A percentile compares a stretch with the other conserved stretches of the same genome.
These are phyloP conservation scores for Ascaphus truei DNA, from an alignment of 2,113 vertebrate genomes.

Conservation along the genomic window DNA sequence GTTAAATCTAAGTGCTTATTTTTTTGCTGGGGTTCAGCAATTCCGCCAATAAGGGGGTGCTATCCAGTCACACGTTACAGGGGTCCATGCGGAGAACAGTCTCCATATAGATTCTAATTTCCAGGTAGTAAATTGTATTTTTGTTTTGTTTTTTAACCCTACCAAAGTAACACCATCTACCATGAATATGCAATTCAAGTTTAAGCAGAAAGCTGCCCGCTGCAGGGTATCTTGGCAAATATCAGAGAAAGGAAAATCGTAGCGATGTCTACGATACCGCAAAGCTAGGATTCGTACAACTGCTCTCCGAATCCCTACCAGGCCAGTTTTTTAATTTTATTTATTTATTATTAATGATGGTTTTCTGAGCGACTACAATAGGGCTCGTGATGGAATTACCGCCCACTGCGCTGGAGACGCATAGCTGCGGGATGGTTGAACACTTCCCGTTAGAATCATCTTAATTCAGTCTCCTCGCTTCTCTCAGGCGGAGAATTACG, in stretches of 20 bases:
- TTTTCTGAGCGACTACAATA: too few species aligned
- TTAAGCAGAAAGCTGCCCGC: constrained; percentile 1
- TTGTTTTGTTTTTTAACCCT: neutral
- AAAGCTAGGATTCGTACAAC: neutral
- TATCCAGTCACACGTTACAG: too few species aligned
- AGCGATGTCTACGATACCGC: neutral
- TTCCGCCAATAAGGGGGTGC: neutral
- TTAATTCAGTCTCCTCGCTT: too few species aligned
- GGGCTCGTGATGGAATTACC: neutral
- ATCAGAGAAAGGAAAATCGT: neutral
- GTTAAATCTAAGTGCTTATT: constrained; percentile 4
- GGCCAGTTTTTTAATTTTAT: neutral
- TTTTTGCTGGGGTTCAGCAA: neutral
- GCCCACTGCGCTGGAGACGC: neutral
- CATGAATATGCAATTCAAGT: neutral
- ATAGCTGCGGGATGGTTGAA: too few species aligned
- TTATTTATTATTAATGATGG: neutral
- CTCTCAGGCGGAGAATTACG: neutral
- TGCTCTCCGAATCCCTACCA: neutral
- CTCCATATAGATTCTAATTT: neutral
- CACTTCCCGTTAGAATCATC: too few species aligned
- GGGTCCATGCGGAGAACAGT: neutral
- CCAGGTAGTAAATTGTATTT: neutral
- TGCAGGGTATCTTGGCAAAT: constrained; percentile 16
- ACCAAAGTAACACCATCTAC: neutral